These are phyloP conservation scores for Harmothoe impar DNA, from an alignment of 2,888 invertebrate species.

Conservation along the genomic window DNA sequence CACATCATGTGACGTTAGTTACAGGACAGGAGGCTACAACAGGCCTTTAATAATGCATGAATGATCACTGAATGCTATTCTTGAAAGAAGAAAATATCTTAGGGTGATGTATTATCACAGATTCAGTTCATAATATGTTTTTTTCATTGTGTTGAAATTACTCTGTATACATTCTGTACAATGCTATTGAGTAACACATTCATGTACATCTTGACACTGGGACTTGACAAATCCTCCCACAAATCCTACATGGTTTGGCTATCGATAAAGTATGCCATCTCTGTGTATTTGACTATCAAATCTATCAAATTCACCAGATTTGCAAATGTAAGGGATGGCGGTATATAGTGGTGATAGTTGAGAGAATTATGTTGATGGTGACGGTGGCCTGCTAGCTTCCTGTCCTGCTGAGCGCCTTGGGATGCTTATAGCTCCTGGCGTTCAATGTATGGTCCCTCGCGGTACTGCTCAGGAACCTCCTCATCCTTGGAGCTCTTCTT, in stretches of 20 bases:
- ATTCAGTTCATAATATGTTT: not conserved
- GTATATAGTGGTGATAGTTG: not conserved
- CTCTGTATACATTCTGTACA: too few species aligned
- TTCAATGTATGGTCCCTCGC: constrained; percentile 69
- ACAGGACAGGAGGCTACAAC: not conserved
- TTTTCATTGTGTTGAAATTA: not conserved
- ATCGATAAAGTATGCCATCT: too few species aligned
- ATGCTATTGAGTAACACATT: too few species aligned
- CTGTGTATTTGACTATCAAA: not conserved
- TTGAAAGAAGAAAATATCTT: not conserved
- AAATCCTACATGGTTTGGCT: too few species aligned
- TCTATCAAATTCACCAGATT: not conserved
- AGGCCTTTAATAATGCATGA: not conserved
- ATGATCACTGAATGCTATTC: not conserved
- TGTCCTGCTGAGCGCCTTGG: not conserved
- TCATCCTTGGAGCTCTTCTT: constrained; percentile 72
- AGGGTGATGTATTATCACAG: not conserved
- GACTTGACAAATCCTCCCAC: too few species aligned
- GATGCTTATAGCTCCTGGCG: constrained; percentile 24
- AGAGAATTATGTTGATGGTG: not conserved
- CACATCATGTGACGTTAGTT: constrained; percentile 30
- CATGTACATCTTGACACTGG: too few species aligned
- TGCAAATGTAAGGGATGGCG: not conserved
- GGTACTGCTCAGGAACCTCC: constrained; percentile 72
- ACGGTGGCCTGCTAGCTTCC: not conserved